Conservation (phyloP, 2,113 vertebrate species). For the Channa maculata region DNA sequence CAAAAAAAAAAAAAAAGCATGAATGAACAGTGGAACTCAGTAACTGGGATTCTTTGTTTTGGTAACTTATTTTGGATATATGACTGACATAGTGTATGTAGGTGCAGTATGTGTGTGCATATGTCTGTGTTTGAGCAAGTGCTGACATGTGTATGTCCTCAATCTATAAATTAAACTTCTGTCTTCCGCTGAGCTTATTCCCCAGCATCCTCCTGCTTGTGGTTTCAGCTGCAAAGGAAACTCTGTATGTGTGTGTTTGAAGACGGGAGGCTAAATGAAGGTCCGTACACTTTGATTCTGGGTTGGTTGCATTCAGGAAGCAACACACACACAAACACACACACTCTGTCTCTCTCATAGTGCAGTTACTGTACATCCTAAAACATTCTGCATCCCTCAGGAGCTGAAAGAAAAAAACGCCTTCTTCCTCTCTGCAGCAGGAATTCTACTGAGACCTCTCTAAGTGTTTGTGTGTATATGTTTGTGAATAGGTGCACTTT, state of each 20-base stretch:
- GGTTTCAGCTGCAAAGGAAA: constrained; percentile 63
- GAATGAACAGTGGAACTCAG: constrained; percentile 30
- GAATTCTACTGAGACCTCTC: constrained; percentile 16
- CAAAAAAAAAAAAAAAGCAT: constrained; percentile 18
- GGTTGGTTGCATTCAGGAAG: constrained; percentile 71
- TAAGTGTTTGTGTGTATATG: constrained; percentile 36
- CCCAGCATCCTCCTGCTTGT: constrained; percentile 50
- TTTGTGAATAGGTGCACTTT: constrained; percentile 11
- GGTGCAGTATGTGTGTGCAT: neutral
- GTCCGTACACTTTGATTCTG: constrained; percentile 62
- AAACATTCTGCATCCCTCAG: constrained; percentile 70
- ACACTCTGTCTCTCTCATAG: constrained; percentile 23
- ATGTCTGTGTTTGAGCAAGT: neutral
- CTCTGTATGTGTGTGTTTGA: constrained; percentile 28
- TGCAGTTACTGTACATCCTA: constrained; percentile 76
- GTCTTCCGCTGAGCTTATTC: constrained; percentile 23
- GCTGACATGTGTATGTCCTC: neutral
- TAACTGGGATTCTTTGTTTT: constrained; percentile 31
- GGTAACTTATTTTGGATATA: constrained; percentile 2
- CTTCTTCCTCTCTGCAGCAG: constrained; percentile 72
- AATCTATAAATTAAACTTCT: constrained; percentile 30
- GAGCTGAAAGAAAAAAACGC: constrained; percentile 68
- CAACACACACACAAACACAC: constrained; percentile 48
- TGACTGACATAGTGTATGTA: neutral
- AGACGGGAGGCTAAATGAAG: constrained; percentile 36